Evolutionary conservation across 2,113 vertebrate species (phyloP), one percentile per base, ranked within the genome.

Genomic region (Eurystomus gularis): DNA sequence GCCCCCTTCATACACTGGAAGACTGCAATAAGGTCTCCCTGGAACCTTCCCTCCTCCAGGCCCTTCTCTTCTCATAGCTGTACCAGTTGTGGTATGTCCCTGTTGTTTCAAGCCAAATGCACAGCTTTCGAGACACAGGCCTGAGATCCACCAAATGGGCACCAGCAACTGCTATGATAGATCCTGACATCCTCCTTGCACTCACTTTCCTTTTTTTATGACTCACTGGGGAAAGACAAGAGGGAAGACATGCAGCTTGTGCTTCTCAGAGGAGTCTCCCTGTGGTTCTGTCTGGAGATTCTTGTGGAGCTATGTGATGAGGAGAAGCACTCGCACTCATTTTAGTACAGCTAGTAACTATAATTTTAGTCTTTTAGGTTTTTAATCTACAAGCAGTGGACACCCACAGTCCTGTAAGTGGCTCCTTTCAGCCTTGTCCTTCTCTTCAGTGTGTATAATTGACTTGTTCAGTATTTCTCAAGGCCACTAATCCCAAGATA

Each of bases 91-190:
- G 19, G 10, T 24, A 14, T 73, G 84, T 55, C 51, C 14, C 5
- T 55, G 55, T 13, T 61, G n/a, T 69, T 87, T 76, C 58, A 78
- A 87, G 13, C 15, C 44, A 69, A 72, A 80, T 17, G 9, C 31
- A 31, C 0, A 0, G 18, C 18, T 76, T 29, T 60, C 2, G 10
- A 82, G 42, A 35, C 44, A 35, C 2, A 19, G n/a, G 16, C 48
- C 49, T 81, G 61, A 79, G 70, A 49, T 44, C 19, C n/a, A 61
- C 40, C 17, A 77, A 19, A 1, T 0, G 2, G 55, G 10, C 16
- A 24, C 25, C 42, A 55, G 48, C 21, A 73, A 40, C 40, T 62
- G 49, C 58, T 80, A 8, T 55, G 76, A 10, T 6, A 62, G 54
- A 58, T 49, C 46, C 33, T 69, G n/a, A 24, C 11, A 28, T 42